These are phyloP conservation scores for Scolopax mira DNA, from an alignment of 2,113 vertebrate genomes.

Conservation along the genomic window DNA sequence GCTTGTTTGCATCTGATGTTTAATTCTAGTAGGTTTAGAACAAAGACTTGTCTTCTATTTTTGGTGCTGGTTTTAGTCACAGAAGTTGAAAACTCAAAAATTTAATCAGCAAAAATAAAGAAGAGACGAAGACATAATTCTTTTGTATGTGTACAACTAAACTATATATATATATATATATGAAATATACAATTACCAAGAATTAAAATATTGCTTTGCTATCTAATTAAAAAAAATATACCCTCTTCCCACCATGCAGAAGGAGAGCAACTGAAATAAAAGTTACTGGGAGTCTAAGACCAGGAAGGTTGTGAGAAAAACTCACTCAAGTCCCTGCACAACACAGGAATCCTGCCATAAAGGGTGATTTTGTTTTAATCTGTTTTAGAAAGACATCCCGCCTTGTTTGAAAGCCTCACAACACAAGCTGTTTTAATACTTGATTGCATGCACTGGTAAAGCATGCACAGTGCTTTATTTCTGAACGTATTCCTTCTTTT, in stretches of 20 bases:
- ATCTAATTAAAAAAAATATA: background rate
- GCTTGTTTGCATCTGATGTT: too few relatives aligned
- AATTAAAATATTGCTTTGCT: background rate
- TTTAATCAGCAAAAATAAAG: background rate
- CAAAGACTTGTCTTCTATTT: background rate
- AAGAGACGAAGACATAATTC: background rate
- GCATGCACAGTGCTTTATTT: constrained; percentile 1
- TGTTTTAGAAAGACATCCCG: background rate
- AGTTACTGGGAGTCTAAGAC: background rate
- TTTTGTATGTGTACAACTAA: background rate
- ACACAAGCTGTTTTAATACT: background rate
- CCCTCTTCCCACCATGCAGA: background rate
- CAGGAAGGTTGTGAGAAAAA: background rate
- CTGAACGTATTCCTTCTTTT: background rate
- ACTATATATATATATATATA: background rate
- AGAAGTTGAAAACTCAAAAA: background rate
- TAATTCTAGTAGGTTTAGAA: background rate
- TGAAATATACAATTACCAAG: background rate
- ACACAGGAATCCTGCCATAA: background rate
- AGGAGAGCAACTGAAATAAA: background rate
- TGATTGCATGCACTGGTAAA: background rate
- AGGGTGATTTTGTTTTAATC: background rate
- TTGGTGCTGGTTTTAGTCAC: background rate
- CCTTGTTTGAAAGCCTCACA: background rate
- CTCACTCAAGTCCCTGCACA: rapidly evolving